Evolutionary conservation across 2,888 invertebrate species (phyloP).

Genomic region (Phoenoteleia sp.): DNA sequence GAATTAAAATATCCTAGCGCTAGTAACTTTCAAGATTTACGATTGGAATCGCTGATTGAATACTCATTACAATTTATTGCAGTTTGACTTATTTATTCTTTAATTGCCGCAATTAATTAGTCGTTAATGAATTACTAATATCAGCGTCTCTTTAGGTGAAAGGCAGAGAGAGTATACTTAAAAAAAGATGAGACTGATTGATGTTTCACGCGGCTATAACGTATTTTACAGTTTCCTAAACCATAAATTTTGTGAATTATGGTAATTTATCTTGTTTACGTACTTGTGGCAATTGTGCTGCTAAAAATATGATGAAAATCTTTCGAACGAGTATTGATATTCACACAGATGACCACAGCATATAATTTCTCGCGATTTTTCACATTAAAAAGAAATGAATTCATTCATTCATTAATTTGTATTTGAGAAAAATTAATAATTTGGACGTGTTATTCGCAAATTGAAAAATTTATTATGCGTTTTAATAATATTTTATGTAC

Average conservation of each 20-base stretch:
- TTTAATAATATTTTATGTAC: too few species aligned
- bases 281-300: neutral
- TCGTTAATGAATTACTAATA: slow-evolving; percentile 16
- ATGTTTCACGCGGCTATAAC: neutral
- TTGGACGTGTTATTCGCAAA: too few species aligned
- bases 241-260: neutral
- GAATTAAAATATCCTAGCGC: too few species aligned
- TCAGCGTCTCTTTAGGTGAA: neutral
- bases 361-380: too few species aligned
- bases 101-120: neutral
- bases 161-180: neutral
- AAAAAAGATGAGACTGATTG: neutral
- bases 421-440: too few species aligned
- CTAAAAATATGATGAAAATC: too few species aligned
- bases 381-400: too few species aligned
- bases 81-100: neutral
- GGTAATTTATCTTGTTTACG: slow-evolving; percentile 10
- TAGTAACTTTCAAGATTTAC: neutral
- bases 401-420: too few species aligned
- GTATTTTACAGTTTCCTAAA: neutral
- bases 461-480: too few species aligned
- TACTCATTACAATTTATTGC: neutral
- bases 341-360: too few species aligned
- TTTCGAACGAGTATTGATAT: too few species aligned
- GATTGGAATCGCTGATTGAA: neutral